Evolutionary conservation across 1,140 invertebrate genomes (phyloP), one percentile per base, ranked within the genome.

Genomic region (Diploscapter pachys): DNA sequence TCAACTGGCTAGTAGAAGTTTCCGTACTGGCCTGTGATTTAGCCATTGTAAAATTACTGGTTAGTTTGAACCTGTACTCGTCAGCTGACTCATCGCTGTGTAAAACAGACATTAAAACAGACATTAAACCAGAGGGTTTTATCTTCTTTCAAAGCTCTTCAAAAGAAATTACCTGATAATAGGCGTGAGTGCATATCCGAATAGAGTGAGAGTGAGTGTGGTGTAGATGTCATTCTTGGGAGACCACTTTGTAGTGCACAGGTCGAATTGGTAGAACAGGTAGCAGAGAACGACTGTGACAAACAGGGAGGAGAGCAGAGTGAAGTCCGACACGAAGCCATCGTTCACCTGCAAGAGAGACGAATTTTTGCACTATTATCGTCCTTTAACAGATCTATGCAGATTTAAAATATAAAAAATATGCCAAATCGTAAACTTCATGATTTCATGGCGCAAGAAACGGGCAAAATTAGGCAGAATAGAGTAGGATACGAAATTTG

Each of bases 141-240:
- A 31, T 50, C 50, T 2, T 73, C 2, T 31, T 49, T 9, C 56
- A 49, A 11, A 3, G 3, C 31, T 50, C 9, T 62, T 56, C 9
- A 64, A 6, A 13, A 63, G 52, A 55, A 51, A 8, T 70, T 57
- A 82, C 83, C 81, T 77, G 3, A 85, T 81, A n/a, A 85, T 68
- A n/a, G 85, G 83, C 5, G 80, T 84, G 54, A 82, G 78, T 9
- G 78, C 80, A 69, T 84, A 86, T 4, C 80, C 80, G 54, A 80
- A 77, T 3, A 77, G 52, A n/a, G 78, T 49, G n/a, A 85, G 73
- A 55, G 77, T 79, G 63, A 79, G 13, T 49, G 80, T 64, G 4
- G 76, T 85, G 68, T 66, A 65, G 5, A 77, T 71, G 54, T 81
- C 59, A 73, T 83, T 75, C 54, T 53, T 54, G 59, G 9, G 31